Evolutionary conservation across 2,113 vertebrate species (phyloP), one percentile per base, ranked within the genome.

Genomic region (Trogon surrucura): DNA sequence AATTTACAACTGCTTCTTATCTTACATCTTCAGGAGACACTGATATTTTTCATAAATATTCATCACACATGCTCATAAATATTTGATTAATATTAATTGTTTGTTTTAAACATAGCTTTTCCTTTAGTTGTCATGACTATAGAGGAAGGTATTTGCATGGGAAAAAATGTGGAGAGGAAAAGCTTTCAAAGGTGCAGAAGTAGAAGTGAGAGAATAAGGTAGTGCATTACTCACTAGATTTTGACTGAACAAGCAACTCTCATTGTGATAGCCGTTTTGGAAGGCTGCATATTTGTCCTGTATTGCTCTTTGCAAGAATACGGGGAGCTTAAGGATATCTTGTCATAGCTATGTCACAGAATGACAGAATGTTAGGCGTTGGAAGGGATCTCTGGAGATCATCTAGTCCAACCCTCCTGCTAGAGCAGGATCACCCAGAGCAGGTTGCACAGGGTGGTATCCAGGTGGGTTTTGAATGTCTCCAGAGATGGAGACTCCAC

Each of bases 81-180:
- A 94, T 88, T 94, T 96, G 51, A 93, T 94, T 91, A 93, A 50
- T 83, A 94, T 83, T 96, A 94, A 97, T 91, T 91, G 79, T 75
- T 92, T 95, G 41, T 83, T 91, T 95, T 77, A 85, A 94, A 66
- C 82, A 70, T 17, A 83, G 51, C 5, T 80, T 91, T 91, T 80
- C 38, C 48, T 62, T 96, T 73, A 66, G 22, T 67, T 95, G 60
- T 88, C 87, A 36, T 66, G 71, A 77, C 62, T 93, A 70, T 71
- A 82, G 53, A 91, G 45, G 16, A 92, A 87, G 29, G 22, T 58
- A 71, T 80, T 91, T 62, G 2, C 71, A 80, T 27, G n/a, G 51
- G 54, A 4, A 66, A 91, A 88, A 88, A 84, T 6, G 3, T 22
- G 10, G 41, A 79, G 38, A n/a, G 13, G 27, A 75, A 73, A 85